Evolutionary conservation across 2,797 vertebrate species (phyloP), one percentile per base, ranked within the genome.

Genomic region (Hozukius guyotensis): DNA sequence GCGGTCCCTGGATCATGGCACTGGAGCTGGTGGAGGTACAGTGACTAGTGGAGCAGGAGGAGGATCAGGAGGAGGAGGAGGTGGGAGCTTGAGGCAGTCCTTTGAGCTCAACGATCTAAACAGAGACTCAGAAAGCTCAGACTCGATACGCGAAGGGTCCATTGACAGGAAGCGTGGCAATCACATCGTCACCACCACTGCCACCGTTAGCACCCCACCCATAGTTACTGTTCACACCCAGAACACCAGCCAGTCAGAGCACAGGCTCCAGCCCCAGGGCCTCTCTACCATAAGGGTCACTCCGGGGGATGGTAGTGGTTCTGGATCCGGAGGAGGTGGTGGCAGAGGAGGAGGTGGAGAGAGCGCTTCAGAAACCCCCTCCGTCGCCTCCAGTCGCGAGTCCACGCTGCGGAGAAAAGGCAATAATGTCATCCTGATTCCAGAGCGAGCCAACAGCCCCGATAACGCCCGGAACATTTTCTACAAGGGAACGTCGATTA

Each of bases 401-500:
- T 98, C 98, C 64, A 98, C 97, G 0, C 96, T 99, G 79, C 95
- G 96, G 72, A 96, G 97, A 79, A 99, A 99, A 94, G 97, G 96
- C 70, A 93, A 91, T 57, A 99, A 97, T 78, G 95, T 98, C 81
- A 98, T 99, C 88, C 91, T 99, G 91, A 98, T 99, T 77, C 98
- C 99, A 0, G 99, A 99, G 90, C 95, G 98, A 94, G 95, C 97
- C 80, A 97, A 96, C 95, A 99, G 98, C 84, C 98, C 98, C 0
- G 97, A 99, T 73, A 98, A 96, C 71, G 97, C 98, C 31, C 96
- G 97, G 38, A 99, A 98, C 77, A 97, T 99, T 96, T 99, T 99
- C 96, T 99, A 99, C 92, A 99, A 99, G 92, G 98, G 98, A 82
- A 98, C 97, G 3, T 98, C 99, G 0, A 96, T 96, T 0, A 96